Evolutionary conservation across 2,797 vertebrate species (phyloP).

Genomic region (Pitangus sulphuratus): DNA sequence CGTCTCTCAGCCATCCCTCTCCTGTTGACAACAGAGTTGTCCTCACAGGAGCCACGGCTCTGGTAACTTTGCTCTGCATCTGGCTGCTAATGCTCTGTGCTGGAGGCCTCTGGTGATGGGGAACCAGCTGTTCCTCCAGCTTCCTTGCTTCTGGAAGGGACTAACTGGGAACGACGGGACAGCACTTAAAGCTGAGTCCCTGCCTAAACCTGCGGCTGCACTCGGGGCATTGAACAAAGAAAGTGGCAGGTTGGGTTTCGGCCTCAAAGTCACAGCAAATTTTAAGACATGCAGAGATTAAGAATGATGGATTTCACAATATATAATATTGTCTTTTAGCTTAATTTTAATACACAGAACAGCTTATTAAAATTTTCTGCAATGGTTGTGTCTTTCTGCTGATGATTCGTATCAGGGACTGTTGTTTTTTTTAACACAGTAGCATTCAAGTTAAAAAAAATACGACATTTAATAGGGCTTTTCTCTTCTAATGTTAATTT

Average conservation of each 20-base stretch:
- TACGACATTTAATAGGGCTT: conserved; percentile 20
- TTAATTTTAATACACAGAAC: background rate
- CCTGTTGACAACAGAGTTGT: background rate
- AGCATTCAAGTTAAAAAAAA: conserved; percentile 2
- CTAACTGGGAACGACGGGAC: background rate
- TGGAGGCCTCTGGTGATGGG: background rate
- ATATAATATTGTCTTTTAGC: background rate
- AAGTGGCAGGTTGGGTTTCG: background rate
- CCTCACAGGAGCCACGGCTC: fast-evolving
- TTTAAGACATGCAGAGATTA: background rate
- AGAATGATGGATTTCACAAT: background rate
- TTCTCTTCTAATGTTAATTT: conserved; percentile 28
- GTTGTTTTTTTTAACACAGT: background rate
- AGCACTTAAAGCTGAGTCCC: background rate
- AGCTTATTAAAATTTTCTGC: background rate
- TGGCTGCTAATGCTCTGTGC: background rate
- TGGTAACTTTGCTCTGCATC: fast-evolving
- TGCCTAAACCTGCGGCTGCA: background rate
- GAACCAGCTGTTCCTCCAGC: background rate
- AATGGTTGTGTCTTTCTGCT: background rate
- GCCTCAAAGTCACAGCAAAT: background rate
- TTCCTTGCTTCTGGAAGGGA: background rate
- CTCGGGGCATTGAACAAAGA: background rate
- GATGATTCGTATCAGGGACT: conserved; percentile 16
- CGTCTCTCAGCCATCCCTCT: background rate